Base-by-base conservation (phyloP, 2,797 vertebrate genomes). In the Lagothrix lagotricha region DNA sequence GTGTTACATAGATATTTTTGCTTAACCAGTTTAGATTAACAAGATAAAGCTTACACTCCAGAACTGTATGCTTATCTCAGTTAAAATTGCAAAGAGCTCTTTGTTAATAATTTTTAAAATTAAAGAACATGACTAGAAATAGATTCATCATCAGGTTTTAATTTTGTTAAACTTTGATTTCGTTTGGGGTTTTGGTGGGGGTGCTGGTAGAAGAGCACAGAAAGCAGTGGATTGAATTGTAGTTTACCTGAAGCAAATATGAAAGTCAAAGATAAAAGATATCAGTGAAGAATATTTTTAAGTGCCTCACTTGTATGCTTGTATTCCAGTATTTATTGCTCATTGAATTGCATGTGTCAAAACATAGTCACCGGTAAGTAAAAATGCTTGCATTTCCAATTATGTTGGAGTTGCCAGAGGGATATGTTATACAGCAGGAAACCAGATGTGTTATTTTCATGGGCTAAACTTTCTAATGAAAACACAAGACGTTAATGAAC, bases 31-130 rank as follows among this genome's bases (percentile, higher is more conserved):
- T 88, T 95, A 95, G 70, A 96, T 97, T 96, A 97, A 95, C 50
- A 98, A 97, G 96, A 98, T 94, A 39, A 97, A 36, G 39, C n/a
- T 96, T 96, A 67, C 13, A 89, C 95, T 95, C 92, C 87, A 95
- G 52, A 96, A 84, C 52, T 67, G n/a, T 82, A 87, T 88, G 58
- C 96, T 91, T 98, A 7, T 39, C 24, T 96, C 50, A n/a, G 58
- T 50, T 92, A 88, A 94, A 44, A 84, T 90, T 94, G 57, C 0
- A 46, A 81, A 85, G 75, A 44, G 22, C 26, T 93, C 12, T 87
- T 95, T 72, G 28, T 94, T 97, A 94, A 83, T 94, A n/a, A n/a
- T n/a, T 72, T 22, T 96, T 4, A 22, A 54, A 54, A 54, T 83
- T 92, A 90, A 87, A 85, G 41, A 80, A 3, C 19, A 4, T 79